Evolutionary conservation across 2,113 vertebrate species (phyloP), one percentile per base, ranked within the genome.

Genomic region (Mesocricetus auratus): DNA sequence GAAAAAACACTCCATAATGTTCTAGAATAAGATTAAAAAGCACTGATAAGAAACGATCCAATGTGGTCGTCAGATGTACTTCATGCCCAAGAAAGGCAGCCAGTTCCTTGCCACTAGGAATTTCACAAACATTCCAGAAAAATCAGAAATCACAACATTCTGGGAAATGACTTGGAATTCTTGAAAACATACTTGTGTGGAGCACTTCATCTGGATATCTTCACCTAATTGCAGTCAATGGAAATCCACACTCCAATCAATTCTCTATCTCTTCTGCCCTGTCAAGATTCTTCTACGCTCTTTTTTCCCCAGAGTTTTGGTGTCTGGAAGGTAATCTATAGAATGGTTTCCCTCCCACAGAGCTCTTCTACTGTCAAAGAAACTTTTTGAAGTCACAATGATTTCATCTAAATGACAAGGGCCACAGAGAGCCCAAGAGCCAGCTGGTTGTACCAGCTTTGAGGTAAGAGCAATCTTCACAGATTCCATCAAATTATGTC

Each of bases 321-420:
- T 90, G 29, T 90, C 75, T 79, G 13, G 1, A n/a, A 78, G 26
- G 24, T 53, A 42, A 71, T 62, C 12, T 93, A 21, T 45, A 85
- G 21, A 87, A 85, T 58, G 11, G 22, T 12, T 64, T 11, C 45
- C 11, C 29, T 58, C 86, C 53, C 10, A 4, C 19, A 36, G 75
- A 93, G 62, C 11, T 81, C 26, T 71, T 87, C 89, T 90, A 60
- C 60, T 73, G 87, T 94, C 93, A 91, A 69, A 90, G 22, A 68
- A 10, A 58, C 3, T 91, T 93, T 94, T 42, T 91, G 29, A 87
- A 87, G 73, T 73, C 36, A 74, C 0, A 26, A 7, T 85, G 8
- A 91, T 64, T 83, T 82, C 81, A 56, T 33, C 5, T 13, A 73
- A 50, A 89, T 50, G 26, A 66, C 1, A 31, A 19, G 17, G 2